Evolutionary conservation across 2,113 vertebrate species (phyloP).

Genomic region (Reinhardtius hippoglossoides): DNA sequence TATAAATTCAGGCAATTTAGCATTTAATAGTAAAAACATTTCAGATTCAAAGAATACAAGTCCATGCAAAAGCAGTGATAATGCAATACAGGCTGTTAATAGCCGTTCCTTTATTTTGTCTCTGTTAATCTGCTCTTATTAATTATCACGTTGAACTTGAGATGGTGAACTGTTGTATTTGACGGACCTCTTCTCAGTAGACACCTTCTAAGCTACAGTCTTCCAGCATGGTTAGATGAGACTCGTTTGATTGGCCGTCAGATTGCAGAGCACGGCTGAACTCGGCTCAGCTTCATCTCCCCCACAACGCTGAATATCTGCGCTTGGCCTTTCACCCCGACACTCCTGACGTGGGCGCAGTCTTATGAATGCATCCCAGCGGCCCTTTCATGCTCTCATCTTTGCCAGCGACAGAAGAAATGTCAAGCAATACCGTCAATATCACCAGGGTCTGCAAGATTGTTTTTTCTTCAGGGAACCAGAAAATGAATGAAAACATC

Average conservation of each 20-base stretch:
- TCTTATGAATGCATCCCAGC: slow-evolving; percentile 52
- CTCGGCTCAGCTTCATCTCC: slow-evolving; percentile 27
- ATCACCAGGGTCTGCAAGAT: slow-evolving; percentile 56
- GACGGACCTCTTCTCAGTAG: neutral
- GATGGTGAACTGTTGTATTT: neutral
- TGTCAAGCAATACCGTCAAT: slow-evolving; percentile 57
- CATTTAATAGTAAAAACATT: too few relatives aligned
- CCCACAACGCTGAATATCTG: slow-evolving; percentile 48
- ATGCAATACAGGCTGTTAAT: neutral
- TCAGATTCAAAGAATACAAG: neutral
- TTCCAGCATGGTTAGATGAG: neutral
- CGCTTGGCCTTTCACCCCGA: slow-evolving; percentile 47
- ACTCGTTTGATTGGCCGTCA: slow-evolving; percentile 10
- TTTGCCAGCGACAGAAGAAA: slow-evolving; percentile 55
- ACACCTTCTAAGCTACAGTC: slow-evolving; percentile 2
- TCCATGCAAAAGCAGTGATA: neutral
- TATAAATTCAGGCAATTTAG: too few relatives aligned
- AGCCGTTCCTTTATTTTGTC: too few relatives aligned
- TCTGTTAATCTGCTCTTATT: too few relatives aligned
- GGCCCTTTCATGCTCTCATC: slow-evolving; percentile 49
- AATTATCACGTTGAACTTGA: slow-evolving; percentile 13
- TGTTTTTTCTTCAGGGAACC: slow-evolving; percentile 54
- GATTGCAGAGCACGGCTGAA: slow-evolving; percentile 32
- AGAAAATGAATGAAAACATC: slow-evolving; percentile 64
- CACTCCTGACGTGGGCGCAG: slow-evolving; percentile 44